Base-by-base conservation (phyloP, 1,140 invertebrate species). In the Papilio xuthus region DNA sequence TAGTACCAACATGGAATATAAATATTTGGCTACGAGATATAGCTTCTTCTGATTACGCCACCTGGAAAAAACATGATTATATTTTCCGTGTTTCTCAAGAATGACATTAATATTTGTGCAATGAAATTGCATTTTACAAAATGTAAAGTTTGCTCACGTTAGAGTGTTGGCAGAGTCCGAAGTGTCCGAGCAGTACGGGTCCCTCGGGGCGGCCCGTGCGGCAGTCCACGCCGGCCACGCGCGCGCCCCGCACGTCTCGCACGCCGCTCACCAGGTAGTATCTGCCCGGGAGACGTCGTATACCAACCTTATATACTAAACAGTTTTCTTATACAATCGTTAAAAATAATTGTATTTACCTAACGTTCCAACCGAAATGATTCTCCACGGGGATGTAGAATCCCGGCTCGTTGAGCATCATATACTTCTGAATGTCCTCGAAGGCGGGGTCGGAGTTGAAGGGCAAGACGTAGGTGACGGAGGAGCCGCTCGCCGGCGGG, bases 301-400 rank as follows among this genome's bases (percentile, higher is more conserved):
- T 26, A 60, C 56, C 12, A 60, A 12, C 9, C 56, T 26, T 23
- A 2, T 12, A 9, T 60, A 13, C 10, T 60, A 60, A 26, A 2
- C 56, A 4, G 9, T 0, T 60, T 60, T 23, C 20, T 3, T 1
- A 23, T 10, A 60, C 20, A 60, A 9, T 60, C 32, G 28, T 7
- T 28, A 13, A 67, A 67, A 67, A 15, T 28, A 32, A 26, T 28
- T 67, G 28, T 60, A 13, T 86, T 72, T 13, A 94, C 94, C 90
- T 91, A 6, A 94, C 89, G 74, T 80, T 83, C 94, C 94, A 94
- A 0, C 83, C 85, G 69, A 83, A 90, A 3, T 79, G 77, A 78
- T 94, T 93, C 20, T 88, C 86, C 37, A 90, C 77, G 0, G 92
- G 88, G 74, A 92, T 85, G 76, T 94, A 94, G 84, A 92, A 94